phyloP scores from a whole-genome alignment of 1,140 invertebrate species.

The Drosophila athabasca region DNA sequence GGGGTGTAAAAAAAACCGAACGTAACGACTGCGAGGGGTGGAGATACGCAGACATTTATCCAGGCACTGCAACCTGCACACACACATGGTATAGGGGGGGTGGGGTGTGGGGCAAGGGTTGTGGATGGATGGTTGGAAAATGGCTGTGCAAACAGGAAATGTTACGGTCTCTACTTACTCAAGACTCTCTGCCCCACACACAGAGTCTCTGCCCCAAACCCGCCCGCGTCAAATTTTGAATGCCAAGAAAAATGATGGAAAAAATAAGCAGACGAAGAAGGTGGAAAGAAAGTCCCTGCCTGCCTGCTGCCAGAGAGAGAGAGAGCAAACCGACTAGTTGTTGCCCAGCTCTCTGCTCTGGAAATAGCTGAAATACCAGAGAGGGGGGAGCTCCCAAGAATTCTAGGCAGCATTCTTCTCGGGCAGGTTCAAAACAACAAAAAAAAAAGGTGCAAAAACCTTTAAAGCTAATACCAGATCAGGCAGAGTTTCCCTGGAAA shows the following conservation, averaged over 20 bases:
- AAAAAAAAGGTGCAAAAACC: too few species aligned
- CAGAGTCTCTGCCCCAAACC: neutral
- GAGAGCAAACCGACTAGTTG: too few species aligned
- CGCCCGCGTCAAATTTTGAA: neutral
- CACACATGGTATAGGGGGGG: slow-evolving; percentile 2
- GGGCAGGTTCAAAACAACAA: too few species aligned
- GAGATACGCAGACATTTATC: slow-evolving; percentile 54
- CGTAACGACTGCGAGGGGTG: neutral
- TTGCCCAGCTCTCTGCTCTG: too few species aligned
- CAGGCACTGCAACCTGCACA: slow-evolving; percentile 34
- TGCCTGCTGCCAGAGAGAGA: too few species aligned
- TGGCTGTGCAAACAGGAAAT: slow-evolving; percentile 78
- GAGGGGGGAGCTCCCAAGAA: too few species aligned
- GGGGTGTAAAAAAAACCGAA: slow-evolving; percentile 21
- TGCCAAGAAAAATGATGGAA: slow-evolving; percentile 46
- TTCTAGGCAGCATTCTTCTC: too few species aligned
- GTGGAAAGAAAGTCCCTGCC: neutral
- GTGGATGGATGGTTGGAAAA: slow-evolving; percentile 43
- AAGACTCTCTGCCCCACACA: slow-evolving; percentile 27
- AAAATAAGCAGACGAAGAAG: slow-evolving; percentile 25
- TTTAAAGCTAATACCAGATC: too few species aligned
- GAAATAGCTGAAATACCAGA: too few species aligned
- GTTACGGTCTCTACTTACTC: slow-evolving; percentile 51
- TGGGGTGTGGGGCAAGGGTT: slow-evolving; percentile 10
- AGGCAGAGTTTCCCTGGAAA: slow-evolving; percentile 1